Conservation (phyloP, 2,113 vertebrate genomes). For the Hippocampus mohnikei region DNA sequence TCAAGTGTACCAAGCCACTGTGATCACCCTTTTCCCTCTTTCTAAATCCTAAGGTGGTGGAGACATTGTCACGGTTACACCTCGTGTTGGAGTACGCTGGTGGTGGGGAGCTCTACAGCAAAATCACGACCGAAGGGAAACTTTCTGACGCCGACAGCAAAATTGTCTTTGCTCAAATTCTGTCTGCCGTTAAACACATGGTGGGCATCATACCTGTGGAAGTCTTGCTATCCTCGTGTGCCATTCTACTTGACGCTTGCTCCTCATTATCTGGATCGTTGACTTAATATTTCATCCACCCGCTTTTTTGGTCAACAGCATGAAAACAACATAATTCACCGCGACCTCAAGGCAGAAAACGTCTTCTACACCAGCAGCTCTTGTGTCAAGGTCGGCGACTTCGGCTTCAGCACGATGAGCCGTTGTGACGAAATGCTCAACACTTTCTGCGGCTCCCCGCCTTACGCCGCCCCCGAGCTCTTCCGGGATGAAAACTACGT, state of each 20-base stretch:
- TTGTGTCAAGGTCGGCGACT: constrained; percentile 95
- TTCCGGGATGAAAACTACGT: constrained; percentile 90
- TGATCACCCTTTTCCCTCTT: background rate
- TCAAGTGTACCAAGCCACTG: background rate
- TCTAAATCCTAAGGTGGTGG: constrained; percentile 78
- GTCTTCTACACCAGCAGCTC: constrained; percentile 87
- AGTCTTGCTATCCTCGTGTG: background rate
- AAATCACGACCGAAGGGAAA: constrained; percentile 89
- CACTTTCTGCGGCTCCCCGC: constrained; percentile 95
- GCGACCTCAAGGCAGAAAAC: constrained; percentile 95
- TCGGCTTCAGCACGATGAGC: constrained; percentile 94
- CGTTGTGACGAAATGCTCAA: constrained; percentile 84
- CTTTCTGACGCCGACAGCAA: constrained; percentile 85
- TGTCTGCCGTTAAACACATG: constrained; percentile 97
- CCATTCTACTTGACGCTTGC: background rate
- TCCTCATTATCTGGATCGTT: background rate
- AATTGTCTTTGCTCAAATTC: constrained; percentile 91
- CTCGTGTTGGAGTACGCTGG: constrained; percentile 94
- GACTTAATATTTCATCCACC: background rate
- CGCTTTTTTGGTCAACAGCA: constrained; percentile 72
- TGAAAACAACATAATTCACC: constrained; percentile 90
- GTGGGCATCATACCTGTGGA: constrained; percentile 65
- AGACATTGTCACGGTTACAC: constrained; percentile 89
- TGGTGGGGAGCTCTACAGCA: constrained; percentile 94
- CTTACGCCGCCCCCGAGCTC: constrained; percentile 92